These are phyloP conservation scores for Micrastur ruficollis DNA, from an alignment of 2,797 vertebrate species.

Conservation along the genomic window DNA sequence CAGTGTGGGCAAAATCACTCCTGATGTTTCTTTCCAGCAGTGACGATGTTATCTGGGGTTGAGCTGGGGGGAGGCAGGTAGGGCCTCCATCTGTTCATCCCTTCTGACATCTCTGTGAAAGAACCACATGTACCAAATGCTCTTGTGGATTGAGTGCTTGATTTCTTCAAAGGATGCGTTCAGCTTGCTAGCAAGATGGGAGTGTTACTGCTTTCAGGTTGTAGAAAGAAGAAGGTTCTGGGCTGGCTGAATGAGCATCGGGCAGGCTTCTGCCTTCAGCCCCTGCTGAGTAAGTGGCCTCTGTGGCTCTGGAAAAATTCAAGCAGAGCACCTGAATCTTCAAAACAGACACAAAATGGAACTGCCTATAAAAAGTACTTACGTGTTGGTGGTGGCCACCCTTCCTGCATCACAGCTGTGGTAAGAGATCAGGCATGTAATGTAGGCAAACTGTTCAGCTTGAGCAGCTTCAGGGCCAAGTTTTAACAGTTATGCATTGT, in stretches of 20 bases:
- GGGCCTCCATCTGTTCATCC: not conserved
- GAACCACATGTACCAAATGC: not conserved
- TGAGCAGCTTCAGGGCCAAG: not conserved
- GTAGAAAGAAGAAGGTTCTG: not conserved
- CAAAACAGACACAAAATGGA: not conserved
- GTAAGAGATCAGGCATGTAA: not conserved
- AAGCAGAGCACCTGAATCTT: not conserved
- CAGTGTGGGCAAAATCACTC: not conserved
- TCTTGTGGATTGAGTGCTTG: not conserved
- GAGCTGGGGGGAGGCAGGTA: not conserved
- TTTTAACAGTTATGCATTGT: not conserved
- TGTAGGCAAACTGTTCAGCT: not conserved
- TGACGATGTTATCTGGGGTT: not conserved
- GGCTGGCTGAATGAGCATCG: not conserved
- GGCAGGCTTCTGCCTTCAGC: not conserved
- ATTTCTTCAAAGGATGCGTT: not conserved
- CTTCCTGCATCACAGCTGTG: not conserved
- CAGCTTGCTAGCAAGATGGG: not conserved
- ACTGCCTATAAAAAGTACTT: not conserved
- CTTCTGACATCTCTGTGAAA: not conserved
- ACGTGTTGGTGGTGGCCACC: not conserved
- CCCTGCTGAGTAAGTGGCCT: not conserved
- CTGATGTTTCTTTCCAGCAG: not conserved
- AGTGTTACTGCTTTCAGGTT: not conserved
- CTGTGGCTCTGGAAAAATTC: not conserved